Evolutionary conservation across 2,797 vertebrate species (phyloP).

Genomic region (Gymnoscopelus braueri): DNA sequence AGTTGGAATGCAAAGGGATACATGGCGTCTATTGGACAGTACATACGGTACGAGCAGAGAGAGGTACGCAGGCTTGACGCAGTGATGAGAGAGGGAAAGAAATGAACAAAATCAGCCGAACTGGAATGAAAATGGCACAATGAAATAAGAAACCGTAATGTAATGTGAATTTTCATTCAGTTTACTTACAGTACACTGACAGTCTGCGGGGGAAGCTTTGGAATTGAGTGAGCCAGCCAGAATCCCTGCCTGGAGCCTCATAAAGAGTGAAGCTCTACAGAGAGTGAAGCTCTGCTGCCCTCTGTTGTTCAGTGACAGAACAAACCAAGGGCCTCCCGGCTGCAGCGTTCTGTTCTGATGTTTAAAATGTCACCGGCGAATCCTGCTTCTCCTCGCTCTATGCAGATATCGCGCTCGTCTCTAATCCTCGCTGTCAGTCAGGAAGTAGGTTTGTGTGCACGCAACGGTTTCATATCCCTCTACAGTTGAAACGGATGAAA

Average conservation of each 20-base stretch:
- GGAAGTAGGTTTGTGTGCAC: slow-evolving; percentile 41
- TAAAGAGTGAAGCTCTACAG: not conserved
- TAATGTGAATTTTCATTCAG: not conserved
- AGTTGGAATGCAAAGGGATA: not conserved
- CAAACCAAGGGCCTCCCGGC: slow-evolving; percentile 3
- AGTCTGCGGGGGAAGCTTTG: slow-evolving; percentile 14
- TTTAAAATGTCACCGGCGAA: slow-evolving; percentile 32
- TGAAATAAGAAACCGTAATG: not conserved
- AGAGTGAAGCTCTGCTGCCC: slow-evolving; percentile 64
- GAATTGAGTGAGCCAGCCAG: not conserved
- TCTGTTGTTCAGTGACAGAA: slow-evolving; percentile 57
- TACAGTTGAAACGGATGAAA: not conserved
- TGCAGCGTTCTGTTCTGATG: not conserved
- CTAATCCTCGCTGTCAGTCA: slow-evolving; percentile 19
- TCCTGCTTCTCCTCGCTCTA: slow-evolving; percentile 20
- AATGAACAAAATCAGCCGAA: not conserved
- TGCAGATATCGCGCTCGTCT: slow-evolving; percentile 19
- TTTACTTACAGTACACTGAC: slow-evolving; percentile 12
- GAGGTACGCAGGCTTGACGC: no score
- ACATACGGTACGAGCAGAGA: not conserved
- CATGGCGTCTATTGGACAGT: not conserved
- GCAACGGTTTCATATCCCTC: slow-evolving; percentile 62
- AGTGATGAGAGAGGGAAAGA: not conserved
- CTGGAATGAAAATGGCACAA: not conserved
- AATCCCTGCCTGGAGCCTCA: not conserved